A percentile compares a stretch with the other conserved stretches of the same genome.
phyloP scores from a whole-genome alignment of 2,797 vertebrate species.

The Crypturellus tataupa region DNA sequence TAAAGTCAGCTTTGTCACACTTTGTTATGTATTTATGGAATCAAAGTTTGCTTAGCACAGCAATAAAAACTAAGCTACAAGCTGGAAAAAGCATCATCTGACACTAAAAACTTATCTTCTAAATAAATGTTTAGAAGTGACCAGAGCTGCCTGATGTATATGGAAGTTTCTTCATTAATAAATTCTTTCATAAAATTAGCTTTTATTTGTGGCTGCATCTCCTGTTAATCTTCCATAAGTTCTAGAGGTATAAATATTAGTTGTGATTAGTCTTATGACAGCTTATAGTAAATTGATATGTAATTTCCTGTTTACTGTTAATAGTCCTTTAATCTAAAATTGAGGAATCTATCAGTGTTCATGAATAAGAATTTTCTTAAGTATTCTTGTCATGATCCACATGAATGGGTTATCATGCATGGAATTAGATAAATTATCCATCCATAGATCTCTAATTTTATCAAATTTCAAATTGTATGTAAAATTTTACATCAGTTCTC shows the following conservation, averaged over 20 bases:
- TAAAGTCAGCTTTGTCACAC: slow-evolving; percentile 1
- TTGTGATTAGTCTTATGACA: not conserved
- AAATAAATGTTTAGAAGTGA: not conserved
- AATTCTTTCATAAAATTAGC: not conserved
- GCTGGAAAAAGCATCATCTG: not conserved
- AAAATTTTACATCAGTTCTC: not conserved
- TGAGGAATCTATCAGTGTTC: not conserved
- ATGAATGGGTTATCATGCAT: not conserved
- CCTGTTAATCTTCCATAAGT: not conserved
- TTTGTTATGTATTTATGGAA: slow-evolving; percentile 1
- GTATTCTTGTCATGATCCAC: not conserved
- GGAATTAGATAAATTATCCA: not conserved
- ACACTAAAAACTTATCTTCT: not conserved
- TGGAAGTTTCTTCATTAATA: not conserved
- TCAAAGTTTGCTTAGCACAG: not conserved
- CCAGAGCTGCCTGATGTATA: not conserved
- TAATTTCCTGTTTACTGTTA: not conserved
- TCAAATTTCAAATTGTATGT: not conserved
- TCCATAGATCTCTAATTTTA: not conserved
- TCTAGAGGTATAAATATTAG: not conserved
- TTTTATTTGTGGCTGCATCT: not conserved
- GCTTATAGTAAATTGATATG: not conserved
- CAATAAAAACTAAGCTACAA: not conserved
- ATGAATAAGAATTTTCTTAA: not conserved
- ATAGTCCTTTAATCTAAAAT: not conserved